These are phyloP conservation scores for Dione juno DNA, from an alignment of 2,888 invertebrate species.

Conservation along the genomic window DNA sequence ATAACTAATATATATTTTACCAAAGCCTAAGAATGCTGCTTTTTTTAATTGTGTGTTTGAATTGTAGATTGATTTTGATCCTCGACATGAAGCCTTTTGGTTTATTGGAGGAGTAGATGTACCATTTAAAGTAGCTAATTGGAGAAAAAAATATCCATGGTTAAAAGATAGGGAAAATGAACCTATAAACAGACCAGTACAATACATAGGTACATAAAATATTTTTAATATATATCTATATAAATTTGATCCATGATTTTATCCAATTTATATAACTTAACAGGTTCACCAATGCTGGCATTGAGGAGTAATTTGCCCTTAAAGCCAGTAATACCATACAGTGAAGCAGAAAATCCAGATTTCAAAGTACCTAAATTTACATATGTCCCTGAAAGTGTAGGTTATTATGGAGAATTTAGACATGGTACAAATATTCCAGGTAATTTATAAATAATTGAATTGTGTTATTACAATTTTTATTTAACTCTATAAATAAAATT, in stretches of 20 bases:
- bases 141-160: constrained; percentile 67
- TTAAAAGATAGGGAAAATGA: constrained; percentile 76
- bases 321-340: constrained; percentile 83
- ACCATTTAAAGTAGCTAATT: constrained; percentile 69
- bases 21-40: neutral
- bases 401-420: constrained; percentile 81
- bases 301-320: constrained; percentile 88
- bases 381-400: constrained; percentile 85
- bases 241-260: neutral
- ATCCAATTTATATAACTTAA: neutral
- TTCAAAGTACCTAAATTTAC: constrained; percentile 83
- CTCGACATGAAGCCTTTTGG: constrained; percentile 95
- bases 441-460: constrained; percentile 54
- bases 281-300: constrained; percentile 86
- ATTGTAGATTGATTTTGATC: constrained; percentile 88
- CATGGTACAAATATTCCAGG: constrained; percentile 91
- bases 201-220: constrained; percentile 85
- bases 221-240: neutral
- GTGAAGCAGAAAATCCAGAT: constrained; percentile 82
- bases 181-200: constrained; percentile 86
- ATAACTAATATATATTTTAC: neutral
- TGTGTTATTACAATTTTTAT: neutral
- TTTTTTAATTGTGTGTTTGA: constrained; percentile 1
- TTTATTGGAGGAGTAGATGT: constrained; percentile 88
- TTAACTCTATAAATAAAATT: neutral